Percentiles rank a stretch among this genome's conserved stretches.
Evolutionary conservation across 2,888 invertebrate species (phyloP).

Genomic region (Lamellibrachia columna): DNA sequence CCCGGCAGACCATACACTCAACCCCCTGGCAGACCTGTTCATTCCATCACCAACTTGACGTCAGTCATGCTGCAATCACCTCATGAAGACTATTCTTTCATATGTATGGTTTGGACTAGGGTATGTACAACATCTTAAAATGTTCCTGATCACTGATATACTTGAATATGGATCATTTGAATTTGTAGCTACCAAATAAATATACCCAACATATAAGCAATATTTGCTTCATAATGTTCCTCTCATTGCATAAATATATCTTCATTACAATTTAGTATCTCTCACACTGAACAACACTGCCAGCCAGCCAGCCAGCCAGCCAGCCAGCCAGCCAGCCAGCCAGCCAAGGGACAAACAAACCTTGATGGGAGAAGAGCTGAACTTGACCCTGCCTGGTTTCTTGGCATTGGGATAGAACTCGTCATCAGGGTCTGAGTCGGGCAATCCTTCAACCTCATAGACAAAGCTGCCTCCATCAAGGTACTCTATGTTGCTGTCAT

Average conservation of each 20-base stretch:
- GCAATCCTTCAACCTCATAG: constrained; percentile 44
- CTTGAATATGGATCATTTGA: too few species aligned
- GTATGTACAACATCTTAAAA: too few species aligned
- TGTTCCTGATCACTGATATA: too few species aligned
- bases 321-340: not conserved
- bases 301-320: not conserved
- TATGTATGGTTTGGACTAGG: too few species aligned
- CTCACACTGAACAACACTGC: not conserved
- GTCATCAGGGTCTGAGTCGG: constrained; percentile 39
- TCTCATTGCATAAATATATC: not conserved
- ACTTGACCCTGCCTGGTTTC: constrained; percentile 53
- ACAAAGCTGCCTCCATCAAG: constrained; percentile 36
- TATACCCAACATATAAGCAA: not conserved
- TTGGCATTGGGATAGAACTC: constrained; percentile 44
- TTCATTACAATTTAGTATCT: not conserved
- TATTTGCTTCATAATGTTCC: not conserved
- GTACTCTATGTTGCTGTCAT: constrained; percentile 23
- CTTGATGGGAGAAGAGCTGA: constrained; percentile 43
- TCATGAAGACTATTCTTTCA: too few species aligned
- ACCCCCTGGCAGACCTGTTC: too few species aligned
- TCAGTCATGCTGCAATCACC: too few species aligned
- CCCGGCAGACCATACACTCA: too few species aligned
- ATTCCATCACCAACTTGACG: too few species aligned
- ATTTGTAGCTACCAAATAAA: too few species aligned
- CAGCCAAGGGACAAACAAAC: not conserved